Conservation (phyloP, 2,113 vertebrate genomes). For the Campylorhamphus procurvoides region DNA sequence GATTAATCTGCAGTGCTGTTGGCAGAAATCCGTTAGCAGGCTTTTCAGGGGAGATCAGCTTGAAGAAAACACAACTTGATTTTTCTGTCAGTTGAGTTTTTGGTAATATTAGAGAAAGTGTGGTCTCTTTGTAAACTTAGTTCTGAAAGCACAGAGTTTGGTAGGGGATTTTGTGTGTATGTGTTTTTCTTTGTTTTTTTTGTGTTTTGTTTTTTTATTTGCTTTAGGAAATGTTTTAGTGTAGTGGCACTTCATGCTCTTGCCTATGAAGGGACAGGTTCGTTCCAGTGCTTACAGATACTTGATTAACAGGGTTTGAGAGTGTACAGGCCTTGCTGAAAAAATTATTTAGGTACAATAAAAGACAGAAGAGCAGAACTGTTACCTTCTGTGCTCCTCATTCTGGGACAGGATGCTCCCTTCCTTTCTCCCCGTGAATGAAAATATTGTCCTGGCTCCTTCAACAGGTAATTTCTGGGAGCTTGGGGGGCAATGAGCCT, state of each 20-base stretch:
- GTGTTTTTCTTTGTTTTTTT: too few relatives aligned
- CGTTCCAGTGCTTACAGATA: not conserved
- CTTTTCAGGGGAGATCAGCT: not conserved
- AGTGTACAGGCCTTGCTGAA: not conserved
- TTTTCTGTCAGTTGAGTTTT: not conserved
- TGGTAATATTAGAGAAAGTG: not conserved
- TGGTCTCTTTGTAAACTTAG: not conserved
- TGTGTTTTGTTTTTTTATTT: too few relatives aligned
- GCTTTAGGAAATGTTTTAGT: not conserved
- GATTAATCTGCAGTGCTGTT: conserved; percentile 1
- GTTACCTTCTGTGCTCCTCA: accelerated
- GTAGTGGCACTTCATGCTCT: not conserved
- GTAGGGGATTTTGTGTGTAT: not conserved
- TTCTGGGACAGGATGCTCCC: not conserved
- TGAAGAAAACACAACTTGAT: not conserved
- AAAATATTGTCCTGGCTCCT: not conserved
- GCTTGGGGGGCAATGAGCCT: not conserved
- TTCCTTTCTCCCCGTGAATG: not conserved
- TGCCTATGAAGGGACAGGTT: not conserved
- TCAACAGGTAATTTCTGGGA: not conserved
- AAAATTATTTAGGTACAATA: not conserved
- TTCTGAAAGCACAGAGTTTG: not conserved
- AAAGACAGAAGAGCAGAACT: not conserved
- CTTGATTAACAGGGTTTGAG: not conserved
- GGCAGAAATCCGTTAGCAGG: not conserved